Base-by-base conservation (phyloP, 2,888 invertebrate species). In the Lysandra bellargus region DNA sequence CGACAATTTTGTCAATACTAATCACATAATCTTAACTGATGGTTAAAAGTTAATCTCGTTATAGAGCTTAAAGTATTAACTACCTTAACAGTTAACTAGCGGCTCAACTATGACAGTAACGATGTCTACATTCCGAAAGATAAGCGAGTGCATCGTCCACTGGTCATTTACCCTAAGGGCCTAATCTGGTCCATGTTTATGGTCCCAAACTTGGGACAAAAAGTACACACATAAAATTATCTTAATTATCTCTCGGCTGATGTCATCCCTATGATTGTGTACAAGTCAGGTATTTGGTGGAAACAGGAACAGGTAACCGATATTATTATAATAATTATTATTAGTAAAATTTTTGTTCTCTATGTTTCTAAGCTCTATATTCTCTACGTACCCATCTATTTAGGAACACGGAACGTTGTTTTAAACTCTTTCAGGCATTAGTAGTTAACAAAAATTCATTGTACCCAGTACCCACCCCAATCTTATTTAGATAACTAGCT, bases 111-210 rank as follows among this genome's bases (percentile, higher is more conserved):
- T 64, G 30, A 64, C 33, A 69, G 14, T 69, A 33, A 33, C 33
- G 33, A 69, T 6, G 4, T 33, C 69, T 4, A 69, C 69, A 69
- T 69, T 37, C 69, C 69, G 14, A 69, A 14, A 33, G 69, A 69
- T 69, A 69, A 33, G 69, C 69, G 12, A 17, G 33, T 33, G 69
- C 12, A 69, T 69, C 69, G 69, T 14, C 33, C 33, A 14, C 14
- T 69, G 69, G 69, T 69, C 69, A 69, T 69, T 69, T 69, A 69
- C 69, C 69, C 69, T 30, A 44, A 9, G 49, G 49, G 49, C 49
- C 49, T 9, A 30, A 64, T 64, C 12, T 12, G 64, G 30, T 12
- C 61, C 69, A 69, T 37, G 33, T 17, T 69, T 33, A 69, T 69
- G 33, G 5, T 14, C 33, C 12, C 33, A 69, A 33, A 69, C 69